A percentile compares a stretch with the other conserved stretches of the same genome.
Conservation (phyloP, 2,113 vertebrate species). For the Esox niger region DNA sequence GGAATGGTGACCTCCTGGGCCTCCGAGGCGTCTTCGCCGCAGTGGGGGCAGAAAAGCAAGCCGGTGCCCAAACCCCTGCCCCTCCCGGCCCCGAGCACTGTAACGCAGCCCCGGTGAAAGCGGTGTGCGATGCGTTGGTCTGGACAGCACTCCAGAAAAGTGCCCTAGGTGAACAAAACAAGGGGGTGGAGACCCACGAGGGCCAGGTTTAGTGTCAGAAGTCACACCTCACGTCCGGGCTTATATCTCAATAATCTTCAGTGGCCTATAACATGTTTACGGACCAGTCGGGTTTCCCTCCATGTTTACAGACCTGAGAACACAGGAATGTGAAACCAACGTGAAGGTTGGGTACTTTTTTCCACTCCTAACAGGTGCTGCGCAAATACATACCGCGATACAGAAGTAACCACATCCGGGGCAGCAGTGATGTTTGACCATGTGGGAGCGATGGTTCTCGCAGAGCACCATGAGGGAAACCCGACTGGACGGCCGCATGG, state of each 20-base stretch:
- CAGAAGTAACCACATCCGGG: constrained; percentile 93
- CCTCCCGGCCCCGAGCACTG: constrained; percentile 76
- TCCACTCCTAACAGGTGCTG: too few relatives aligned
- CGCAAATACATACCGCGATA: constrained; percentile 71
- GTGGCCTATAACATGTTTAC: too few relatives aligned
- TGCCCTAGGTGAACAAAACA: constrained; percentile 70
- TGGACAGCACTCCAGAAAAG: constrained; percentile 89
- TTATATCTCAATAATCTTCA: neutral
- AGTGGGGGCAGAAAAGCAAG: constrained; percentile 90
- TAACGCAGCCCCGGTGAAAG: constrained; percentile 88
- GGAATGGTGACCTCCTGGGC: constrained; percentile 87
- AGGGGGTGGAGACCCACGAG: too few relatives aligned
- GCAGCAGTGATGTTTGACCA: constrained; percentile 94
- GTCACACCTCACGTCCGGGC: neutral
- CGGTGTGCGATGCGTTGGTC: constrained; percentile 88
- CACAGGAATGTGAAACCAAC: too few relatives aligned
- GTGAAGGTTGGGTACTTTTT: too few relatives aligned
- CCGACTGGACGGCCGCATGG: constrained; percentile 87
- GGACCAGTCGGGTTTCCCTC: too few relatives aligned
- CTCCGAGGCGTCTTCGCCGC: constrained; percentile 87
- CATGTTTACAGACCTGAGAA: too few relatives aligned
- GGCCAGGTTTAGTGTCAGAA: neutral
- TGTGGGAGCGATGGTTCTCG: constrained; percentile 85
- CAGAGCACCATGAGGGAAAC: constrained; percentile 90
- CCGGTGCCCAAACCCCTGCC: constrained; percentile 67